Base-by-base conservation (phyloP, 2,113 vertebrate species). In the Geococcyx californianus region DNA sequence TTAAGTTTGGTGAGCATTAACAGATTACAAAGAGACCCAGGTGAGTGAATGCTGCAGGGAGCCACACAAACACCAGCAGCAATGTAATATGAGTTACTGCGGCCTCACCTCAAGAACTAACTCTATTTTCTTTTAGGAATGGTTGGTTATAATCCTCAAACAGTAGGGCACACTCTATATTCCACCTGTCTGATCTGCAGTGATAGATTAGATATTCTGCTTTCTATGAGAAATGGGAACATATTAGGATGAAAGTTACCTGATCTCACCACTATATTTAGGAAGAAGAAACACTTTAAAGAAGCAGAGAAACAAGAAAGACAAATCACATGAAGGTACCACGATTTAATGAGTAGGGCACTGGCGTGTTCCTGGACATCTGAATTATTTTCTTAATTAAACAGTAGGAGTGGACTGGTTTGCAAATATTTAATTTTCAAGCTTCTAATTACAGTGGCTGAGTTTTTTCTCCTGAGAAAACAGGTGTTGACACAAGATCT, bases 381-480 rank as follows among this genome's bases (percentile, higher is more conserved):
- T 20, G 66, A 75, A 68, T 93, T 87, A 20, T 90, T 75, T 84
- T 84, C 90, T 93, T 45, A 13, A n/a, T 89, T 97, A 96, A 95
- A 96, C 88, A 92, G 79, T 81, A 95, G 76, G 92, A 93, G 86
- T 93, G 93, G 96, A 95, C 92, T 96, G 88, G 85, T 96, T 96
- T 89, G 94, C 95, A 96, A 94, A 97, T 96, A 96, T 96, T 97
- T 95, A 95, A 96, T 95, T 96, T 96, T 81, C 94, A 97, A 92
- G 92, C 92, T 81, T 95, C 93, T 97, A 96, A 96, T 96, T 97
- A 95, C 88, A 91, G 86, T 94, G 95, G 90, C 93, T 95, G 92
- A 92, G 86, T 72, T 93, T 94, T 89, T 70, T 23, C 95, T 93
- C 92, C 83, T 87, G 95, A 96, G 96, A 84, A 96, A 97, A 96